These are phyloP conservation scores for Discoglossus pictus DNA, from an alignment of 2,797 vertebrate species.

Conservation along the genomic window DNA sequence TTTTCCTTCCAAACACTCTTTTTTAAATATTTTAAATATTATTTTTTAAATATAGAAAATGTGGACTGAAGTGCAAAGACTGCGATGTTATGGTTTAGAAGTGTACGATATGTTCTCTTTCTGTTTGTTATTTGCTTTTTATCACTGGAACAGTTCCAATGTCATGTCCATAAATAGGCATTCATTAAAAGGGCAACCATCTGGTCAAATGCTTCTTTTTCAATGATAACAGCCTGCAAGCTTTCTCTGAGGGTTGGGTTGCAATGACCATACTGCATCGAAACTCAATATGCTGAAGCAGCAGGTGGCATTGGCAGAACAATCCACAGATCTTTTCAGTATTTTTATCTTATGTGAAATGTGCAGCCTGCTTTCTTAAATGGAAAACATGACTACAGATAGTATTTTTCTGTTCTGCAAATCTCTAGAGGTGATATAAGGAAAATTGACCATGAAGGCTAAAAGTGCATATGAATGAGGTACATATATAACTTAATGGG, in stretches of 20 bases:
- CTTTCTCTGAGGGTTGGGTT: not conserved
- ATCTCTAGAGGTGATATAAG: too few relatives aligned
- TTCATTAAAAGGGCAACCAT: conserved; percentile 28
- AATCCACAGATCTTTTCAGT: conserved; percentile 1
- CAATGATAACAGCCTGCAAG: conserved; percentile 8
- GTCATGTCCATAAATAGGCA: conserved; percentile 12
- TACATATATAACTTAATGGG: too few relatives aligned
- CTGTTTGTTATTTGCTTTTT: not conserved
- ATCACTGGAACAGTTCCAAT: conserved; percentile 6
- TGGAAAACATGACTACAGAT: too few relatives aligned
- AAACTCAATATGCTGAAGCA: conserved; percentile 14
- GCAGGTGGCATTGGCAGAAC: conserved; percentile 21
- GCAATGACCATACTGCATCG: conserved; percentile 9
- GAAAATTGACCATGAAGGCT: too few relatives aligned
- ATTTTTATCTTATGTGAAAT: not conserved
- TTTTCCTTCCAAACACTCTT: too few relatives aligned
- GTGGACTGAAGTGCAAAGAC: too few relatives aligned
- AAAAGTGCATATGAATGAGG: too few relatives aligned
- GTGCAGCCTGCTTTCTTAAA: not conserved
- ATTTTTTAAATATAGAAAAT: too few relatives aligned
- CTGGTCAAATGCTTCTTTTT: conserved; percentile 10
- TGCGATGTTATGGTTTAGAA: conserved; percentile 1
- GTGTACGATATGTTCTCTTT: conserved; percentile 14
- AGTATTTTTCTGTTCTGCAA: too few relatives aligned
- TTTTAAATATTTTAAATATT: too few relatives aligned